phyloP scores from a whole-genome alignment of 2,113 vertebrate species.

The Poecilia latipinna region DNA sequence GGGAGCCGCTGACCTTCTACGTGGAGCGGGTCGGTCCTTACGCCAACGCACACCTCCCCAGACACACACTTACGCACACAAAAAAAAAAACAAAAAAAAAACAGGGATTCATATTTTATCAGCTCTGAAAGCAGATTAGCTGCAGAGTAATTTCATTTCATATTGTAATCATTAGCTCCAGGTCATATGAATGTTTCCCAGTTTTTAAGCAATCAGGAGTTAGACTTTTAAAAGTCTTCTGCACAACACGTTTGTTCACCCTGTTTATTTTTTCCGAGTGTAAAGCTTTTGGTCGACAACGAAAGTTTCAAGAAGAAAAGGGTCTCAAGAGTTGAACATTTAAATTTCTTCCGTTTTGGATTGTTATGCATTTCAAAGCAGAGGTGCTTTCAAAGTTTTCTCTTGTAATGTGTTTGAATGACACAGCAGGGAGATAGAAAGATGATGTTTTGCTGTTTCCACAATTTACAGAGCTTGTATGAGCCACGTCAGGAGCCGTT shows the following conservation, averaged over 20 bases:
- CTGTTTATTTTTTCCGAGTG: background rate
- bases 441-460: background rate
- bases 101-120: conserved; percentile 10
- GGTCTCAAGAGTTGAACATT: background rate
- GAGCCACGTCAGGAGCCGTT: no score
- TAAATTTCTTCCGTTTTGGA: no score
- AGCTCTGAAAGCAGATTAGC: background rate
- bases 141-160: background rate
- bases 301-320: background rate
- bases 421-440: background rate
- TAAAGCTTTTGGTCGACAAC: background rate
- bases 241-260: background rate
- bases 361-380: background rate
- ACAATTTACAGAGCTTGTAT: no score
- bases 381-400: background rate
- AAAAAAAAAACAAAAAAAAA: background rate
- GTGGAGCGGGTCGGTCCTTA: conserved; percentile 87
- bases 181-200: background rate
- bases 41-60: conserved; percentile 8
- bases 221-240: background rate
- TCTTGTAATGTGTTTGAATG: background rate
- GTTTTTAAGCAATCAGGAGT: background rate
- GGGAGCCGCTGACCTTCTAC: conserved; percentile 85
- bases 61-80: conserved; percentile 1
- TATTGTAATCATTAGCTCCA: background rate